A percentile compares a stretch with the other conserved stretches of the same genome.
These are phyloP conservation scores for Ernsta delagoae DNA, from an alignment of 2,888 invertebrate species.

Conservation along the genomic window DNA sequence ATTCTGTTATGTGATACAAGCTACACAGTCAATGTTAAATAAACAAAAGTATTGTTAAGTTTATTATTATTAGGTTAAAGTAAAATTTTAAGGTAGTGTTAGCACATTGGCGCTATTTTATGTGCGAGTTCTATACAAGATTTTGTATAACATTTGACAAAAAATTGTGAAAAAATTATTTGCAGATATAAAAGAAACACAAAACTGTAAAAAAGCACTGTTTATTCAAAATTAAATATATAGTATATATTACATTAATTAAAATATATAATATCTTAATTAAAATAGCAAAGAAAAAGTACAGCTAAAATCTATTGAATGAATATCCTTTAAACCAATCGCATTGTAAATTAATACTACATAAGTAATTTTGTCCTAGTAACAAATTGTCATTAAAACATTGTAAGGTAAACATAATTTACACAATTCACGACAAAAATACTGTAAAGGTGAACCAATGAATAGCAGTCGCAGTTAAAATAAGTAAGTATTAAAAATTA, in stretches of 20 bases:
- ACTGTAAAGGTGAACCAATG: constrained; percentile 57
- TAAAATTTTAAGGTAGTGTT: too few relatives aligned
- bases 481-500: constrained; percentile 34
- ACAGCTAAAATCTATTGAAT: constrained; percentile 81
- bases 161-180: too few relatives aligned
- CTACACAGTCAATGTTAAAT: too few relatives aligned
- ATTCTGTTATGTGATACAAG: too few relatives aligned
- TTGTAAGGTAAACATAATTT: constrained; percentile 58
- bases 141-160: too few relatives aligned
- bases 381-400: constrained; percentile 64
- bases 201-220: constrained; percentile 75
- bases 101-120: too few relatives aligned
- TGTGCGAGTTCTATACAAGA: too few relatives aligned
- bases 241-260: constrained; percentile 83
- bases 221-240: constrained; percentile 83
- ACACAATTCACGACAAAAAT: constrained; percentile 70
- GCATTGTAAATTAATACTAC: constrained; percentile 69
- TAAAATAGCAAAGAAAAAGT: constrained; percentile 80
- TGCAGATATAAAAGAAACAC: too few relatives aligned
- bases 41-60: too few relatives aligned
- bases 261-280: constrained; percentile 80
- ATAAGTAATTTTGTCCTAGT: constrained; percentile 69
- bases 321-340: constrained; percentile 77
- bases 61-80: too few relatives aligned
- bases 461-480: constrained; percentile 41